These are phyloP conservation scores for Danio choprae DNA, from an alignment of 2,797 vertebrate genomes.

Conservation along the genomic window DNA sequence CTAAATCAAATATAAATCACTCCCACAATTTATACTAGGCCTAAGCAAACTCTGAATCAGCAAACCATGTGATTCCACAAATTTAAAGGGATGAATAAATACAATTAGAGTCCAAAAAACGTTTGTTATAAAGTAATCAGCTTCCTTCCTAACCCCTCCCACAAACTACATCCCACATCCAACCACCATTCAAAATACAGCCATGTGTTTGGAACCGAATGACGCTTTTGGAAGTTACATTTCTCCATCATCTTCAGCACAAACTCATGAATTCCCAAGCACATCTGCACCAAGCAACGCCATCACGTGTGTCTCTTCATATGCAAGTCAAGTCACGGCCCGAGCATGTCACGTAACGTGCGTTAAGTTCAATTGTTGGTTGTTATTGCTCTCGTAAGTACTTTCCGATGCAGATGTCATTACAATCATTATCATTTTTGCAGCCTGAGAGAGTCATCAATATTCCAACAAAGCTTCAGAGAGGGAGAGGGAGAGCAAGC, in stretches of 20 bases:
- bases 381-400: constrained; percentile 53
- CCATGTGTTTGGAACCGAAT: constrained; percentile 13
- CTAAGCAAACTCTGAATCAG: too few species aligned
- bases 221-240: not conserved
- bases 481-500: constrained; percentile 31
- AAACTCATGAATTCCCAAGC: not conserved
- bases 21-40: too few species aligned
- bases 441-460: constrained; percentile 60
- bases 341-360: constrained; percentile 45
- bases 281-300: not conserved
- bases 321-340: constrained; percentile 13
- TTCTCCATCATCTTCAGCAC: not conserved
- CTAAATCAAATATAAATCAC: too few species aligned
- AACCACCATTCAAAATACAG: constrained; percentile 33
- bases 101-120: not conserved
- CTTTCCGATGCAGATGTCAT: constrained; percentile 68
- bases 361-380: constrained; percentile 45
- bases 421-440: constrained; percentile 58
- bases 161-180: not conserved
- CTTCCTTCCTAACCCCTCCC: not conserved
- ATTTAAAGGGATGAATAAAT: not conserved
- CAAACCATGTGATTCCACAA: too few species aligned
- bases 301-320: not conserved
- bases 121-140: not conserved
- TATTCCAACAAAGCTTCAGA: constrained; percentile 50